Conservation (phyloP, 2,113 vertebrate species). For the Craseonycteris thonglongyai region DNA sequence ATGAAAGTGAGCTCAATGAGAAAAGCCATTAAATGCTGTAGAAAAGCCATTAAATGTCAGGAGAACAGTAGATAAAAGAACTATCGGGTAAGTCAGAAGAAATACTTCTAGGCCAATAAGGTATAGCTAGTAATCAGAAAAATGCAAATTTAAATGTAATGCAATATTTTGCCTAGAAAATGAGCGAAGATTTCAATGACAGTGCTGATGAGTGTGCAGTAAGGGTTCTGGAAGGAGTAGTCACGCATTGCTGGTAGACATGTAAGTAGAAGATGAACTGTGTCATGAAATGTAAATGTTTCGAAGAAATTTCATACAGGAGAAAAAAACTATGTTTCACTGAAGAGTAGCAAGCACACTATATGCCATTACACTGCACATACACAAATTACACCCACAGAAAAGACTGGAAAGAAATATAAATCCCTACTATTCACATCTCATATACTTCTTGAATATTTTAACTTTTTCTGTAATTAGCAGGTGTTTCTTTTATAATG, state of each 20-base stretch:
- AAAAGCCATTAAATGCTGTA: neutral
- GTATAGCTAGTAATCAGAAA: neutral
- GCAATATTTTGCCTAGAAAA: neutral
- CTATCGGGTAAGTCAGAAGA: neutral
- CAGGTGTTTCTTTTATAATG: neutral
- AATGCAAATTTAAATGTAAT: constrained; percentile 16
- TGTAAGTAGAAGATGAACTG: neutral
- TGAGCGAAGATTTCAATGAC: neutral
- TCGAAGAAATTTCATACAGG: neutral
- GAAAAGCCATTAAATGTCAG: neutral
- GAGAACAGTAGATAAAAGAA: neutral
- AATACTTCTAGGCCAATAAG: neutral
- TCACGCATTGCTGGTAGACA: neutral
- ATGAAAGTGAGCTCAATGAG: neutral
- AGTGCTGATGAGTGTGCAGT: neutral
- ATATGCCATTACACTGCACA: neutral
- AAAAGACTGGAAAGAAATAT: neutral
- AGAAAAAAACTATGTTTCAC: neutral
- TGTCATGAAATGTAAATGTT: neutral
- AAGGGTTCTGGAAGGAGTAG: neutral
- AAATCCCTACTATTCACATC: neutral
- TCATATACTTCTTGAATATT: neutral
- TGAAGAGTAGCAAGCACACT: neutral
- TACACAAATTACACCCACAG: neutral
- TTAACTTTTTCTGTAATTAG: constrained; percentile 7